These are phyloP conservation scores for Panthera uncia DNA, from an alignment of 2,113 vertebrate genomes.

Conservation along the genomic window DNA sequence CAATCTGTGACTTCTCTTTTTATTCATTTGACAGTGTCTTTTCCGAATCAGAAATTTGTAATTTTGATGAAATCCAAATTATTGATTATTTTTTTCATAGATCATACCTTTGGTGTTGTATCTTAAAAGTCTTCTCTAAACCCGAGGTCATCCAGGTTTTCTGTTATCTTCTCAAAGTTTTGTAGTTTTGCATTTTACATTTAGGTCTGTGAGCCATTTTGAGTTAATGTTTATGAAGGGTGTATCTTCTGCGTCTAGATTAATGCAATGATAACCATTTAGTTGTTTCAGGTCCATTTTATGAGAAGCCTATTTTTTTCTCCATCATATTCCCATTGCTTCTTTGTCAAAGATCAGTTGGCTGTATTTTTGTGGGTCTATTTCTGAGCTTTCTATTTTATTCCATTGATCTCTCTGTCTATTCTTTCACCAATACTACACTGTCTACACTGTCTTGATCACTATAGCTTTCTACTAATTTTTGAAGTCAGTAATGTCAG, in stretches of 20 bases:
- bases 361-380: background rate
- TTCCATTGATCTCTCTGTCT: background rate
- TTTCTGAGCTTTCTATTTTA: background rate
- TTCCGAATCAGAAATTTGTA: background rate
- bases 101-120: background rate
- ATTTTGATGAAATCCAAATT: background rate
- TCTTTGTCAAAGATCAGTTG: background rate
- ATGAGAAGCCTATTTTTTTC: background rate
- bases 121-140: background rate
- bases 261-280: background rate
- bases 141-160: background rate
- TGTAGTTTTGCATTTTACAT: background rate
- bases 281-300: background rate
- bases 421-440: background rate
- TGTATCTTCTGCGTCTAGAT: background rate
- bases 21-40: background rate
- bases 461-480: background rate
- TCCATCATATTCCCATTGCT: background rate
- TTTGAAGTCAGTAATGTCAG: background rate
- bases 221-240: background rate
- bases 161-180: background rate
- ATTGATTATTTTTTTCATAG: background rate
- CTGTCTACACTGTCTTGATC: background rate
- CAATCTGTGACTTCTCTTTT: background rate
- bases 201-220: background rate